A percentile compares a stretch with the other conserved stretches of the same genome.
Evolutionary conservation across 2,888 invertebrate genomes (phyloP).

Genomic region (Brenthis ino): DNA sequence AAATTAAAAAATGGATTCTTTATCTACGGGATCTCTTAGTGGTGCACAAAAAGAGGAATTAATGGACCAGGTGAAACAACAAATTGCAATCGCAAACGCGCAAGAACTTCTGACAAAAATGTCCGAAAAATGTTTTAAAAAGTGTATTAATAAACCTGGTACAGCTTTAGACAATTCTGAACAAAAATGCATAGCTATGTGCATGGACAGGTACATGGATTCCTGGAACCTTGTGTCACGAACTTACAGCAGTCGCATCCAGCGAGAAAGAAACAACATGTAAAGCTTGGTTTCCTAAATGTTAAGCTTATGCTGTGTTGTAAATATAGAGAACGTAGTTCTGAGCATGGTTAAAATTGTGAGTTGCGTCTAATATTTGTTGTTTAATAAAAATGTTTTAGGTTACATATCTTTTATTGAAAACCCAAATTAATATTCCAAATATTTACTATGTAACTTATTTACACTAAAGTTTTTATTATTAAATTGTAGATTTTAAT

Average conservation of each 20-base stretch:
- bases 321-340: conserved; percentile 75
- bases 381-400: conserved; percentile 52
- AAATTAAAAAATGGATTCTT: conserved; percentile 79
- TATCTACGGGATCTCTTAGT: conserved; percentile 81
- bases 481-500: background rate
- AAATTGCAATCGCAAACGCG: conserved; percentile 96
- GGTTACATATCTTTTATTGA: conserved; percentile 53
- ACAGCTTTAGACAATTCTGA: conserved; percentile 93
- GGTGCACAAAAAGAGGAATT: conserved; percentile 91
- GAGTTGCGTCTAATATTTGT: conserved; percentile 51
- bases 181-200: conserved; percentile 98
- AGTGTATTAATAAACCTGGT: conserved; percentile 96
- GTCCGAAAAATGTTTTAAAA: conserved; percentile 98
- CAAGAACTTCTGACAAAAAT: conserved; percentile 97
- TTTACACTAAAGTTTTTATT: too few relatives aligned
- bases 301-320: conserved; percentile 58
- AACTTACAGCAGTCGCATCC: conserved; percentile 92
- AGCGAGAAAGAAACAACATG: conserved; percentile 88
- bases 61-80: conserved; percentile 97
- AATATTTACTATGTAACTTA: background rate
- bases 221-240: conserved; percentile 96
- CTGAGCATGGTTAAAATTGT: conserved; percentile 65
- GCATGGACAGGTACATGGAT: conserved; percentile 99
- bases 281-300: conserved; percentile 54
- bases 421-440: background rate